Percentiles rank a stretch among this genome's conserved stretches.
phyloP scores from a whole-genome alignment of 2,113 vertebrate species.

The Otis tarda region DNA sequence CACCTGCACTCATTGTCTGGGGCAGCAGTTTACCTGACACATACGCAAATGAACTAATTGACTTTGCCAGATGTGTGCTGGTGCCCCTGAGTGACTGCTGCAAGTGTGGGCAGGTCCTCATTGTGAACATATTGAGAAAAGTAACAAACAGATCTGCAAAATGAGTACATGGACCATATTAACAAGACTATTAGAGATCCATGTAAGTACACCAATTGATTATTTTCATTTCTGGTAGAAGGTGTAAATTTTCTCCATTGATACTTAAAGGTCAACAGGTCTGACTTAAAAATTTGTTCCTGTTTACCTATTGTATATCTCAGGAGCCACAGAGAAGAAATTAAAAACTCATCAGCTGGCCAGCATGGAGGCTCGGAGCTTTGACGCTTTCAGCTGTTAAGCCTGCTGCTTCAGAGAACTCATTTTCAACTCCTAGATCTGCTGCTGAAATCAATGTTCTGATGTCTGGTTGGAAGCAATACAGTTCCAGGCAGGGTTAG shows the following conservation, averaged over 20 bases:
- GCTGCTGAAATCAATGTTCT: constrained; percentile 10
- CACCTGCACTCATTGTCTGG: not conserved
- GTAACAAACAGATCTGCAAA: not conserved
- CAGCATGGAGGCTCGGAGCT: constrained; percentile 31
- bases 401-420: constrained; percentile 3
- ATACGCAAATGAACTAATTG: not conserved
- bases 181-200: not conserved
- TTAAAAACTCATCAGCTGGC: constrained; percentile 63
- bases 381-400: constrained; percentile 56
- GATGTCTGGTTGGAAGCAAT: not conserved
- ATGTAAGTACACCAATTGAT: not conserved
- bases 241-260: not conserved
- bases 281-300: not conserved
- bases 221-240: not conserved
- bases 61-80: not conserved
- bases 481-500: not conserved
- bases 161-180: not conserved
- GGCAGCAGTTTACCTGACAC: not conserved
- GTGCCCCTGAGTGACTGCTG: not conserved
- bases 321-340: constrained; percentile 52
- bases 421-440: not conserved
- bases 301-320: constrained; percentile 33
- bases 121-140: not conserved
- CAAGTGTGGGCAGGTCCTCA: not conserved
- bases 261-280: constrained; percentile 15